phyloP scores from a whole-genome alignment of 2,113 vertebrate species.

The Pterocles burchelli region DNA sequence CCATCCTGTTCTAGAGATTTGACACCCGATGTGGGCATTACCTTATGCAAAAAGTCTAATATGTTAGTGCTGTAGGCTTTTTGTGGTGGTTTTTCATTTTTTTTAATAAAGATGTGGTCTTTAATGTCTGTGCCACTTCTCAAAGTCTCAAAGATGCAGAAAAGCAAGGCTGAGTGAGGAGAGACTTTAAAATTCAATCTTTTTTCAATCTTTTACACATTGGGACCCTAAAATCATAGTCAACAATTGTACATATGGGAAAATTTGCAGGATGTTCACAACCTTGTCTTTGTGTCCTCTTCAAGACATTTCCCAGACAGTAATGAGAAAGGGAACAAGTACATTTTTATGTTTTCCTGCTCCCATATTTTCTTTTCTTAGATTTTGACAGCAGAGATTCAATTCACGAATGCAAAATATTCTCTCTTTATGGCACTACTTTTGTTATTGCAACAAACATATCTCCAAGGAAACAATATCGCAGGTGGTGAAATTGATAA shows the following conservation, averaged over 20 bases:
- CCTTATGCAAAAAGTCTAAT: neutral
- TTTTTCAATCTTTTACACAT: neutral
- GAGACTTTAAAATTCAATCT: neutral
- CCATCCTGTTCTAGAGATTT: neutral
- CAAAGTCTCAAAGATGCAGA: neutral
- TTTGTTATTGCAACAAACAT: slow-evolving; percentile 6
- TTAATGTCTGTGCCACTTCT: neutral
- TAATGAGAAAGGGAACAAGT: neutral
- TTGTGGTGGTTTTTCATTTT: neutral
- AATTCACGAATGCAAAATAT: slow-evolving; percentile 46
- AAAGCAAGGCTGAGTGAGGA: neutral
- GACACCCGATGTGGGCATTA: neutral
- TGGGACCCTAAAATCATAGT: neutral
- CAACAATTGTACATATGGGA: neutral
- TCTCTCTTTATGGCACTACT: neutral
- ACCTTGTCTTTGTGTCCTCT: neutral
- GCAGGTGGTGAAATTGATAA: slow-evolving; percentile 9
- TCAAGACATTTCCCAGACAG: neutral
- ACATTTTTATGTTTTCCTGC: neutral
- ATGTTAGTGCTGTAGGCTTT: neutral
- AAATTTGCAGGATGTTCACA: neutral
- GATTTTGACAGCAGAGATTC: neutral
- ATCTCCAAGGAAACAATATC: slow-evolving; percentile 21
- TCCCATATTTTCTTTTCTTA: neutral
- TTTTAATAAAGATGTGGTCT: neutral